Evolutionary conservation across 2,797 vertebrate species (phyloP).

Genomic region (Macropus fuliginosus): DNA sequence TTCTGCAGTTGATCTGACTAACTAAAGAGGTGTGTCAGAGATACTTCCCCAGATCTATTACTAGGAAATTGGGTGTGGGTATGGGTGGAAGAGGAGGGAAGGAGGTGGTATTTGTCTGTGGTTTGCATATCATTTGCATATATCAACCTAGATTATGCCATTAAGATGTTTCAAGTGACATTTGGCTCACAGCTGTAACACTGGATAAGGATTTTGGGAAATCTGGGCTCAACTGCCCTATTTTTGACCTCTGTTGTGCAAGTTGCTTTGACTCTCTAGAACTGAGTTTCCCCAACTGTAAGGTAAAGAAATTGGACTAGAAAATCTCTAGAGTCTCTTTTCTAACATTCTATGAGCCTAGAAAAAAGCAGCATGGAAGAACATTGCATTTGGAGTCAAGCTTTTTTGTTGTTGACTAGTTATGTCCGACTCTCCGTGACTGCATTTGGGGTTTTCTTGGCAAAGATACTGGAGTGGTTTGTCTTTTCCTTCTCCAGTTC

Average conservation of each 20-base stretch:
- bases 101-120: neutral
- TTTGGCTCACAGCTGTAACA: neutral
- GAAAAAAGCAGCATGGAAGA: neutral
- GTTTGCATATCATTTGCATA: neutral
- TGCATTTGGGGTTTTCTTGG: too few species aligned
- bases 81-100: neutral
- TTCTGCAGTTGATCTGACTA: neutral
- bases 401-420: neutral
- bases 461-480: too few species aligned
- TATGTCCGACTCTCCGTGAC: too few species aligned
- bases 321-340: neutral
- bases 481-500: too few species aligned
- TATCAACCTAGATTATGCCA: slow-evolving; percentile 2
- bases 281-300: neutral
- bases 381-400: neutral
- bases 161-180: neutral
- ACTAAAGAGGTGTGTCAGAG: neutral
- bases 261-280: neutral
- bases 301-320: neutral
- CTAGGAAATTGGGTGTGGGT: neutral
- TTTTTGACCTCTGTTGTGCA: neutral
- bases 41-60: slow-evolving; percentile 1
- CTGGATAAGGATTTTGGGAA: slow-evolving; percentile 18
- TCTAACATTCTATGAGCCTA: neutral
- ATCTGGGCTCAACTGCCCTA: neutral